These are phyloP conservation scores for Brachyptera risi DNA, from an alignment of 2,888 invertebrate genomes.

Conservation along the genomic window DNA sequence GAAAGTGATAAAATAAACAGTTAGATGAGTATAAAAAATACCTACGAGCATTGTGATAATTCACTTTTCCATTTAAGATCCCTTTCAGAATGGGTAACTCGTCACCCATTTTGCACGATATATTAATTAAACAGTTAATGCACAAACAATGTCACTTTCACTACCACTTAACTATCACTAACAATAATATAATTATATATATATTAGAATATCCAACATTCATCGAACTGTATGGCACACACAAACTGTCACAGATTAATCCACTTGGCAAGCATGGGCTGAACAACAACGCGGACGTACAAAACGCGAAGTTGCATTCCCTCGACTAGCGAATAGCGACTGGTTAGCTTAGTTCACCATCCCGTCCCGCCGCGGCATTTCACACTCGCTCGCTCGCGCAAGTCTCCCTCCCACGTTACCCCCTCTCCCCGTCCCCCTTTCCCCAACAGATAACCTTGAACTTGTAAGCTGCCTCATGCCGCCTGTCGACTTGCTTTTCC, in stretches of 20 bases:
- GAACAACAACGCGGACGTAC: neutral
- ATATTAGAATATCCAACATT: too few relatives aligned
- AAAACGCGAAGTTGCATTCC: slow-evolving; percentile 5
- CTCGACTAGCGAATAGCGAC: neutral
- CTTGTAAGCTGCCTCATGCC: slow-evolving; percentile 41
- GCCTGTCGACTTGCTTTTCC: slow-evolving; percentile 19
- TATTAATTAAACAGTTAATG: too few relatives aligned
- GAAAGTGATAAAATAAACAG: too few relatives aligned
- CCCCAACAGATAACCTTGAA: slow-evolving; percentile 49
- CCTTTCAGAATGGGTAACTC: slow-evolving; percentile 88
- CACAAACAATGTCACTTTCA: slow-evolving; percentile 23
- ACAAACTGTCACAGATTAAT: neutral
- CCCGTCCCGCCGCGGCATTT: slow-evolving; percentile 30
- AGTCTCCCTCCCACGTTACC: slow-evolving; percentile 39
- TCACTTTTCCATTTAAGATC: slow-evolving; percentile 84
- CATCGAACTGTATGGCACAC: too few relatives aligned
- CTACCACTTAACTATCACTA: neutral
- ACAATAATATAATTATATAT: too few relatives aligned
- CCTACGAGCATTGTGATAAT: slow-evolving; percentile 93
- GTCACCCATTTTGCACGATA: slow-evolving; percentile 63
- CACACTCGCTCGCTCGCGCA: slow-evolving; percentile 42
- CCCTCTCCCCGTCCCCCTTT: slow-evolving; percentile 53
- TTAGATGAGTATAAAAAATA: slow-evolving; percentile 43
- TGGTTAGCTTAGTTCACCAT: neutral
- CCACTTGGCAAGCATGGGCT: slow-evolving; percentile 3